A percentile compares a stretch with the other conserved stretches of the same genome.
These are phyloP conservation scores for Narcine bancroftii DNA, from an alignment of 2,113 vertebrate genomes.

Conservation along the genomic window DNA sequence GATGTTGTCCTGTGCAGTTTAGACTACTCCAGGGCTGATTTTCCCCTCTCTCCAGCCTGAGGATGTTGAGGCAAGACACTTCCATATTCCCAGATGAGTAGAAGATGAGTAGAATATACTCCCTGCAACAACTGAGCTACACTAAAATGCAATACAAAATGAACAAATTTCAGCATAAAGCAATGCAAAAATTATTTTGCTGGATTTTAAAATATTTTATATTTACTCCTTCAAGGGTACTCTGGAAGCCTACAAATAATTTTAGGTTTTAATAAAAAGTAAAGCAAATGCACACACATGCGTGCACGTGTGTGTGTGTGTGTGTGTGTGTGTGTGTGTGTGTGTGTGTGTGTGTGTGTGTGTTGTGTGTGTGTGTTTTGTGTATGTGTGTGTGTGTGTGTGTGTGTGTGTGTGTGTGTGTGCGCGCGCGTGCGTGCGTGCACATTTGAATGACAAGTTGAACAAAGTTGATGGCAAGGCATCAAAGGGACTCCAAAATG, in stretches of 20 bases:
- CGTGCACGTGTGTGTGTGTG: not conserved
- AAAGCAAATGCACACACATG: not conserved
- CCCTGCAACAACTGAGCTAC: not conserved
- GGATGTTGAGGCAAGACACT: not conserved
- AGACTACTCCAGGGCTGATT: too few relatives aligned
- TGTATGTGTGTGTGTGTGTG: not conserved
- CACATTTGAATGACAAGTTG: not conserved
- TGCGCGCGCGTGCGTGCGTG: too few relatives aligned
- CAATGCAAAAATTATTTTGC: not conserved
- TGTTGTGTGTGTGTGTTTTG: too few relatives aligned
- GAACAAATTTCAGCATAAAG: not conserved
- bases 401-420: not conserved
- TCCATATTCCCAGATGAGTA: too few relatives aligned
- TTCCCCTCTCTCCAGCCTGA: not conserved
- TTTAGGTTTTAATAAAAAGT: not conserved
- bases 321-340: not conserved
- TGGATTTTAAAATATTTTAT: conserved; percentile 18
- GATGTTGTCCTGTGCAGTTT: not conserved
- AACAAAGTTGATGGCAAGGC: conserved; percentile 13
- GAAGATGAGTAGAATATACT: not conserved
- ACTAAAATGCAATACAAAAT: not conserved
- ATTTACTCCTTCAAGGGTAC: not conserved
- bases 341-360: too few relatives aligned
- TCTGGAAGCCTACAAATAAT: not conserved
- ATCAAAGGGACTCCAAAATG: conserved; percentile 17